phyloP scores from a whole-genome alignment of 1,140 invertebrate genomes.

The Theocolax elegans region DNA sequence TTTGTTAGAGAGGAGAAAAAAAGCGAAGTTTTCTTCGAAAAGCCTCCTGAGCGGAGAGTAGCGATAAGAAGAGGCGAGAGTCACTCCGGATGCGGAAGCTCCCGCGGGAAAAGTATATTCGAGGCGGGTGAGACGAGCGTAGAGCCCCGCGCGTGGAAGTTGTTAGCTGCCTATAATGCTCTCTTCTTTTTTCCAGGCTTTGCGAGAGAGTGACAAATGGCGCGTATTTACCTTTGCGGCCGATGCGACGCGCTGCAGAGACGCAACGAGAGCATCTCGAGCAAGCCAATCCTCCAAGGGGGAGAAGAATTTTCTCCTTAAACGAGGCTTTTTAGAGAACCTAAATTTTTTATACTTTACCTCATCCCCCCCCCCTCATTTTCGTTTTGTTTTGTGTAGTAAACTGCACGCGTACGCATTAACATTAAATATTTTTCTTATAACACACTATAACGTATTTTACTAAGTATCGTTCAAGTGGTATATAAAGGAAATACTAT shows the following conservation, averaged over 20 bases:
- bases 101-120: constrained; percentile 15
- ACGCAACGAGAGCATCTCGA: neutral
- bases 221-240: constrained; percentile 30
- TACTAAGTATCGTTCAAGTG: too few species aligned
- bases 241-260: too few species aligned
- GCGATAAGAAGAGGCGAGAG: neutral
- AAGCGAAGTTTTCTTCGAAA: too few species aligned
- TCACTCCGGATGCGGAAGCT: too few species aligned
- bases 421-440: too few species aligned
- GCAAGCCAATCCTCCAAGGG: constrained; percentile 3
- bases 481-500: too few species aligned
- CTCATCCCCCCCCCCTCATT: too few species aligned
- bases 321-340: neutral
- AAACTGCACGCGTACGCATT: too few species aligned
- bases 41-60: too few species aligned
- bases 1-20: too few species aligned
- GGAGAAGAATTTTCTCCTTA: neutral
- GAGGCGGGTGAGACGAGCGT: neutral
- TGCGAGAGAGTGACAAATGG: constrained; percentile 31
- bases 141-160: constrained; percentile 21
- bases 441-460: too few species aligned
- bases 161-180: constrained; percentile 30
- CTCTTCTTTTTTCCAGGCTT: constrained; percentile 1
- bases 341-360: neutral
- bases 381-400: too few species aligned